Percentiles rank a stretch among this genome's conserved stretches.
phyloP scores from a whole-genome alignment of 2,888 invertebrate species.

The Synanthedon formicaeformis region DNA sequence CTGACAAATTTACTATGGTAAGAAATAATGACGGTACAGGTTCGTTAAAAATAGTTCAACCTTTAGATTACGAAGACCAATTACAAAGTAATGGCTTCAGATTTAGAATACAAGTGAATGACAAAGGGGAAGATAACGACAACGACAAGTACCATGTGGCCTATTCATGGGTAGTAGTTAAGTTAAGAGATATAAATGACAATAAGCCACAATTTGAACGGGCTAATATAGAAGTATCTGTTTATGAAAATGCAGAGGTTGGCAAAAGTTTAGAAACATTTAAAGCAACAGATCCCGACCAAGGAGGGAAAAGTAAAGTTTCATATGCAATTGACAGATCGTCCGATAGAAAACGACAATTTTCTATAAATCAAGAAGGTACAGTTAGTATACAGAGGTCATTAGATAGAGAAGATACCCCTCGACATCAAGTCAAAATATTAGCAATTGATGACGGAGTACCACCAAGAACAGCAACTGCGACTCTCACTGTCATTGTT shows the following conservation, averaged over 20 bases:
- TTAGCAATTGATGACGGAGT: constrained; percentile 95
- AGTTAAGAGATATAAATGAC: constrained; percentile 95
- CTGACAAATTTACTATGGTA: constrained; percentile 97
- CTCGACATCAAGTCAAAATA: constrained; percentile 95
- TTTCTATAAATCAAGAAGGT: constrained; percentile 94
- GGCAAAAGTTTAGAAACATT: constrained; percentile 93
- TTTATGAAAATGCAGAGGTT: constrained; percentile 91
- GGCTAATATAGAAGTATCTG: constrained; percentile 92
- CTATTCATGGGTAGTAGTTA: constrained; percentile 94
- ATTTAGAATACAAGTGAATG: constrained; percentile 94
- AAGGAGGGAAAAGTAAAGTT: constrained; percentile 91
- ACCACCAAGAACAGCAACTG: constrained; percentile 93
- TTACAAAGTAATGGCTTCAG: constrained; percentile 95
- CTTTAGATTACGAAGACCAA: constrained; percentile 94
- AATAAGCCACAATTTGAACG: constrained; percentile 95
- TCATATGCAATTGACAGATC: constrained; percentile 92
- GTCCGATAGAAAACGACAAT: constrained; percentile 93
- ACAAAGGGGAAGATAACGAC: constrained; percentile 94
- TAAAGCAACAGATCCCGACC: constrained; percentile 95
- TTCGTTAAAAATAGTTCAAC: constrained; percentile 94
- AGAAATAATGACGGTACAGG: constrained; percentile 96
- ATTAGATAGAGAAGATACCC: constrained; percentile 94
- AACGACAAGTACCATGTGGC: constrained; percentile 98
- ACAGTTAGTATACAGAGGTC: constrained; percentile 94
- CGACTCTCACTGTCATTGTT: constrained; percentile 92